A percentile compares a stretch with the other conserved stretches of the same genome.
Evolutionary conservation across 92 coral and sea anemone genomes (phyloP).

Genomic region (Actinernus sp.): DNA sequence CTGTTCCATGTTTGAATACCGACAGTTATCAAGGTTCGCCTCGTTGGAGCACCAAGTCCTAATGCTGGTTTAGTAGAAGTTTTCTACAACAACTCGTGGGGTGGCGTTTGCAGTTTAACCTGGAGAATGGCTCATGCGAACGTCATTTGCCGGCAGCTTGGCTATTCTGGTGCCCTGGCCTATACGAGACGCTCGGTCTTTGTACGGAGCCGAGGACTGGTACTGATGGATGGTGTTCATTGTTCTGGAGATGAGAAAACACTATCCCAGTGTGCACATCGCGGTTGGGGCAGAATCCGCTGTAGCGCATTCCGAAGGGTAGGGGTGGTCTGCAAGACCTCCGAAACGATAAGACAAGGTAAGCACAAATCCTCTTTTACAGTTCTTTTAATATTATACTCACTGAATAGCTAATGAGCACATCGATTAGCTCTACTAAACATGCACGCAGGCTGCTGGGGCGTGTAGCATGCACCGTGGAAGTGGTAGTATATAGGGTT

Average conservation of each 20-base stretch:
- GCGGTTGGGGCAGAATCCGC: slow-evolving; percentile 11
- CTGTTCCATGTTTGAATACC: too few species aligned
- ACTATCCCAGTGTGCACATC: slow-evolving; percentile 33
- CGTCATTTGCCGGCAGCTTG: slow-evolving; percentile 58
- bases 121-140: slow-evolving; percentile 10
- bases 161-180: slow-evolving; percentile 30
- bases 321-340: slow-evolving; percentile 14
- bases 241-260: slow-evolving; percentile 51
- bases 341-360: background rate
- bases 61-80: slow-evolving; percentile 51
- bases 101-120: slow-evolving; percentile 17
- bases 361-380: background rate
- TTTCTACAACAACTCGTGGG: slow-evolving; percentile 36
- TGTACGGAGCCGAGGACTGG: background rate
- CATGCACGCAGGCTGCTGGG: too few species aligned
- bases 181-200: background rate
- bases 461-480: too few species aligned
- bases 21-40: too few species aligned
- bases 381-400: background rate
- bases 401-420: background rate
- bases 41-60: slow-evolving; percentile 28
- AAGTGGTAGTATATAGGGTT: too few species aligned
- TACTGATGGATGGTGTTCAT: slow-evolving; percentile 19
- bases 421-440: too few species aligned
- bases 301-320: background rate